Evolutionary conservation across 2,888 invertebrate genomes (phyloP).

Genomic region (Eupithecia subfuscata): DNA sequence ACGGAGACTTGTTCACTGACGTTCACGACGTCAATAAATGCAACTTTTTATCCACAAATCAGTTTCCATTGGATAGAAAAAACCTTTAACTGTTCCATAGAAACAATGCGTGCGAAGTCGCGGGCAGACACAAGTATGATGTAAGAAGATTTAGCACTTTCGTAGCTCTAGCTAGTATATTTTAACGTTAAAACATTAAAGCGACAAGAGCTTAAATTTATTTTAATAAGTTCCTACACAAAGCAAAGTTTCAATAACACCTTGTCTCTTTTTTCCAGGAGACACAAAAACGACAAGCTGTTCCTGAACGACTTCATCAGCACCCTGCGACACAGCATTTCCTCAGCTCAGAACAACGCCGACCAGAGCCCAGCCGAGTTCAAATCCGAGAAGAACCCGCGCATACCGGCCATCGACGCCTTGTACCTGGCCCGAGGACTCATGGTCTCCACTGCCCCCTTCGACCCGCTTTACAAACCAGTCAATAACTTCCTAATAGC

Average conservation of each 20-base stretch:
- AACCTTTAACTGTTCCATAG: no score
- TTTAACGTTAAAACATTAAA: no score
- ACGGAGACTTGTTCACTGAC: no score
- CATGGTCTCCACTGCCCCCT: constrained; percentile 89
- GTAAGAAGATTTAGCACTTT: no score
- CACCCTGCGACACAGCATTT: constrained; percentile 86
- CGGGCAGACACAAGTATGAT: no score
- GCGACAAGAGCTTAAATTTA: background rate
- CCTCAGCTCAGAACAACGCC: constrained; percentile 58
- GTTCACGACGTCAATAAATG: no score
- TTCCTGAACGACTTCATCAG: constrained; percentile 88
- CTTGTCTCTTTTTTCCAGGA: constrained; percentile 57
- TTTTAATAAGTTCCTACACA: background rate
- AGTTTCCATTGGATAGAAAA: no score
- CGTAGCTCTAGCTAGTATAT: no score
- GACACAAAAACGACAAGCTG: constrained; percentile 86
- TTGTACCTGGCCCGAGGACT: constrained; percentile 89
- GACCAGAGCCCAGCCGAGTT: constrained; percentile 47
- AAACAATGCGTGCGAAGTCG: no score
- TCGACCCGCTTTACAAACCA: constrained; percentile 89
- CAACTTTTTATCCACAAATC: background rate
- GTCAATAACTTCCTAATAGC: constrained; percentile 91
- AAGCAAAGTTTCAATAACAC: background rate
- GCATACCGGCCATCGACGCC: constrained; percentile 85
- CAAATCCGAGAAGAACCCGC: constrained; percentile 62